These are phyloP conservation scores for Eilema caniola DNA, from an alignment of 2,888 invertebrate species.

Conservation along the genomic window DNA sequence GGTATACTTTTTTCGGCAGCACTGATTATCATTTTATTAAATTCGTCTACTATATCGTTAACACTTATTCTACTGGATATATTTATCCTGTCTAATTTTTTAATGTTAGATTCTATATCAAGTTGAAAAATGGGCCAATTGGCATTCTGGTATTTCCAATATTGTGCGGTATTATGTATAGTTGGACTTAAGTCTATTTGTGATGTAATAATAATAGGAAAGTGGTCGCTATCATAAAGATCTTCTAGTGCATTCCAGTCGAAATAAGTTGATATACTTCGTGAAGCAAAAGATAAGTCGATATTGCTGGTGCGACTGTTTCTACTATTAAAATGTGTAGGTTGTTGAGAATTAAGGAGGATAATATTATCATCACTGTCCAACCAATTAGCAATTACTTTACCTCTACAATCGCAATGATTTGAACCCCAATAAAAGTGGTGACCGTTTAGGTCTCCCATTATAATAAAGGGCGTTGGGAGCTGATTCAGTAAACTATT, in stretches of 20 bases:
- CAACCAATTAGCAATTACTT: conserved; percentile 12
- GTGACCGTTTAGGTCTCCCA: conserved; percentile 24
- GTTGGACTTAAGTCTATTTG: too few relatives aligned
- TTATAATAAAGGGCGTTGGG: background rate
- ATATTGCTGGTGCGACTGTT: too few relatives aligned
- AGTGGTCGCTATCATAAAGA: too few relatives aligned
- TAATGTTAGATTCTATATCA: too few relatives aligned
- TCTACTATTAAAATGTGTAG: too few relatives aligned
- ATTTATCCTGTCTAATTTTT: too few relatives aligned
- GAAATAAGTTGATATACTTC: too few relatives aligned
- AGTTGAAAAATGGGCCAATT: background rate
- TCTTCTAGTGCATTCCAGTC: too few relatives aligned
- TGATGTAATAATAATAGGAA: too few relatives aligned
- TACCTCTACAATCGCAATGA: conserved; percentile 30
- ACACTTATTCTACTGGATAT: too few relatives aligned
- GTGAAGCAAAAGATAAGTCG: too few relatives aligned
- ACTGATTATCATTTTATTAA: background rate
- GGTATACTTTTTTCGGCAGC: background rate
- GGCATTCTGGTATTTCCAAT: background rate
- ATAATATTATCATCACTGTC: conserved; percentile 1
- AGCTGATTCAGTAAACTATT: conserved; percentile 2
- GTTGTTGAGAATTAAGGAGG: background rate
- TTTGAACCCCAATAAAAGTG: conserved; percentile 32
- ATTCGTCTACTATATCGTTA: background rate
- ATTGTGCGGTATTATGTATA: background rate